phyloP scores from a whole-genome alignment of 2,113 vertebrate genomes.

The Delphinus delphis region DNA sequence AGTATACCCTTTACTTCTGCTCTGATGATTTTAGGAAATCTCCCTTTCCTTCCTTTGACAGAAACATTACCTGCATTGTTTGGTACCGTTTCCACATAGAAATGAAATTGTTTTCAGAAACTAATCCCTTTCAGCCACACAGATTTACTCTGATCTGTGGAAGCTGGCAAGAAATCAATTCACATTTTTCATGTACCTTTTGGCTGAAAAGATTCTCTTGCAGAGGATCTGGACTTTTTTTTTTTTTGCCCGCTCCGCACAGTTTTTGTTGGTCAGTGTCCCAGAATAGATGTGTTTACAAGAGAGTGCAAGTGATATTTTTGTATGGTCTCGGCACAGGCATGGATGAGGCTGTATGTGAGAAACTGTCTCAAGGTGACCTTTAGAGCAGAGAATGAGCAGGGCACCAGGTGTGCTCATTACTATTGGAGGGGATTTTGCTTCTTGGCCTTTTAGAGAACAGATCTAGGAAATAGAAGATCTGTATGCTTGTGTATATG shows the following conservation, averaged over 20 bases:
- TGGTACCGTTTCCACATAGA: neutral
- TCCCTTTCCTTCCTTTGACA: neutral
- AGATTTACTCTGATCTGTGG: neutral
- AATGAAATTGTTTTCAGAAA: slow-evolving; percentile 54
- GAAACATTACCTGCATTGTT: neutral
- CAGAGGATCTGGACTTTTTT: neutral
- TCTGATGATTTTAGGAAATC: neutral
- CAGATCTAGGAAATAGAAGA: neutral
- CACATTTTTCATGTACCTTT: neutral
- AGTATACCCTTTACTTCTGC: neutral
- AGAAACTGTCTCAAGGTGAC: neutral
- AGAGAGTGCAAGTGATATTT: neutral
- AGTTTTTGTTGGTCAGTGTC: neutral
- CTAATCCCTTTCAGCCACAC: neutral
- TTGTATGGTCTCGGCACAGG: neutral
- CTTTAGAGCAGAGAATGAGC: neutral
- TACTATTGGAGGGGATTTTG: neutral
- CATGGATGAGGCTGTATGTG: neutral
- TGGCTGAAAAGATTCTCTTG: neutral
- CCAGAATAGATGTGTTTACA: neutral
- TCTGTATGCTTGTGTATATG: neutral
- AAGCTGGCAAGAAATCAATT: slow-evolving; percentile 33
- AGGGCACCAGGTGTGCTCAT: neutral
- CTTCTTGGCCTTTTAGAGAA: neutral
- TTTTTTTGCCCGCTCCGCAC: neutral